Evolutionary conservation across 2,888 invertebrate species (phyloP).

Genomic region (Apantesis nais): DNA sequence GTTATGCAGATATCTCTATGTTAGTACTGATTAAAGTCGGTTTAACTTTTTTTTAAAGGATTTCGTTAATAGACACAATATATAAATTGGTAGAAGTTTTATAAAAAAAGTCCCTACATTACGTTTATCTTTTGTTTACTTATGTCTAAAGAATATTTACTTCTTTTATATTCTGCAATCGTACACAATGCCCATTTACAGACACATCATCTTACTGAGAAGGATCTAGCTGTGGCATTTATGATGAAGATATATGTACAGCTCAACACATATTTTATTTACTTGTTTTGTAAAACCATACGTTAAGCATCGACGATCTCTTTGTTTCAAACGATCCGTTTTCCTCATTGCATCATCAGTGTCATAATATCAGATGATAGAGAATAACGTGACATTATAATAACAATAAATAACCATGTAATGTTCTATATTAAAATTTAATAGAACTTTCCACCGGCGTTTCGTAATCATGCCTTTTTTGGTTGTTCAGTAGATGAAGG

Average conservation of each 20-base stretch:
- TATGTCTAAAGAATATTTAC: neutral
- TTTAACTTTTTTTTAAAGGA: no score
- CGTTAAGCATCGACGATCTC: conserved; percentile 27
- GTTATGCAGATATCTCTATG: no score
- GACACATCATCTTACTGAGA: neutral
- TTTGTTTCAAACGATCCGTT: conserved; percentile 40
- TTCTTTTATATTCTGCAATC: neutral
- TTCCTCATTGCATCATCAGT: conserved; percentile 62
- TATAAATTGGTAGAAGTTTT: neutral
- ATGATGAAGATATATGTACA: neutral
- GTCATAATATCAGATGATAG: conserved; percentile 49
- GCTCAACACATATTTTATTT: neutral
- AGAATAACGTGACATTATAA: conserved; percentile 43
- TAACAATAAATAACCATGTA: conserved; percentile 42
- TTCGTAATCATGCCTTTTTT: conserved; percentile 39
- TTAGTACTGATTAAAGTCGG: no score
- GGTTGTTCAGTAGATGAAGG: conserved; percentile 32
- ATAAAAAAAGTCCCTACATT: neutral
- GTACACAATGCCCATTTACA: neutral
- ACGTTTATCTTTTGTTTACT: neutral
- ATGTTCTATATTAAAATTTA: conserved; percentile 40
- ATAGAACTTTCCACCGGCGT: conserved; percentile 45
- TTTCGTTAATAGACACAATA: no score
- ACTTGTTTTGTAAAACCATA: conserved; percentile 1
- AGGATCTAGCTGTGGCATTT: neutral